Conservation (phyloP, 1,140 invertebrate genomes). For the Eubasilissa regina region DNA sequence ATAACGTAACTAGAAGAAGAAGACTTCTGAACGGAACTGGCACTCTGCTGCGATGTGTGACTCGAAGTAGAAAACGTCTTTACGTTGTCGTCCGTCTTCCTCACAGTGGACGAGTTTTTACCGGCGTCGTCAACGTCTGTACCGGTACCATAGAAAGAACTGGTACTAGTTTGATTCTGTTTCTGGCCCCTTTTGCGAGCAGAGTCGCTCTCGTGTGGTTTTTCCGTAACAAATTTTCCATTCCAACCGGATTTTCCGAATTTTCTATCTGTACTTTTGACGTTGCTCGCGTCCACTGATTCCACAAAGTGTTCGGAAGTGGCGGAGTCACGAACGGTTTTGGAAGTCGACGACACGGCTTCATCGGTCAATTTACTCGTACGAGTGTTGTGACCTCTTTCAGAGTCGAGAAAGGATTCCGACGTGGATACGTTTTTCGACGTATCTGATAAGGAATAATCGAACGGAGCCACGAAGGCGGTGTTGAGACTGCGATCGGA, state of each 20-base stretch:
- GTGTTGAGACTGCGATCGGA: slow-evolving; percentile 66
- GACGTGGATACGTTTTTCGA: slow-evolving; percentile 65
- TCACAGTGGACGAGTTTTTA: slow-evolving; percentile 61
- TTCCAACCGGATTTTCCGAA: slow-evolving; percentile 47
- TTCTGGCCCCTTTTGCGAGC: slow-evolving; percentile 40
- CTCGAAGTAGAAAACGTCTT: slow-evolving; percentile 64
- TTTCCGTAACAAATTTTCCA: slow-evolving; percentile 47
- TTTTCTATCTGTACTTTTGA: slow-evolving; percentile 51
- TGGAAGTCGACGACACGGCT: slow-evolving; percentile 16
- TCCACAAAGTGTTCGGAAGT: too few species aligned
- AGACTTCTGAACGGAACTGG: slow-evolving; percentile 70
- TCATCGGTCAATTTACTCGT: slow-evolving; percentile 1
- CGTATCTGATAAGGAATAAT: slow-evolving; percentile 58
- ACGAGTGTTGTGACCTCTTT: slow-evolving; percentile 56
- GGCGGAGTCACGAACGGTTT: not conserved
- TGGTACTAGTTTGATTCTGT: slow-evolving; percentile 52
- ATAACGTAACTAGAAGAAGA: slow-evolving; percentile 74
- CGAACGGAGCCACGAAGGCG: slow-evolving; percentile 66
- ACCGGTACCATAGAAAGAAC: slow-evolving; percentile 45
- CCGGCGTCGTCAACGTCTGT: slow-evolving; percentile 25
- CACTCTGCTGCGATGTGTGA: slow-evolving; percentile 67
- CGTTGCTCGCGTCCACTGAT: slow-evolving; percentile 23
- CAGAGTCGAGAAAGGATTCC: slow-evolving; percentile 68
- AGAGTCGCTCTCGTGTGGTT: slow-evolving; percentile 5
- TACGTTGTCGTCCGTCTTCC: slow-evolving; percentile 64